Conservation (phyloP, 2,797 vertebrate genomes). For the Ambastaia sidthimunki region DNA sequence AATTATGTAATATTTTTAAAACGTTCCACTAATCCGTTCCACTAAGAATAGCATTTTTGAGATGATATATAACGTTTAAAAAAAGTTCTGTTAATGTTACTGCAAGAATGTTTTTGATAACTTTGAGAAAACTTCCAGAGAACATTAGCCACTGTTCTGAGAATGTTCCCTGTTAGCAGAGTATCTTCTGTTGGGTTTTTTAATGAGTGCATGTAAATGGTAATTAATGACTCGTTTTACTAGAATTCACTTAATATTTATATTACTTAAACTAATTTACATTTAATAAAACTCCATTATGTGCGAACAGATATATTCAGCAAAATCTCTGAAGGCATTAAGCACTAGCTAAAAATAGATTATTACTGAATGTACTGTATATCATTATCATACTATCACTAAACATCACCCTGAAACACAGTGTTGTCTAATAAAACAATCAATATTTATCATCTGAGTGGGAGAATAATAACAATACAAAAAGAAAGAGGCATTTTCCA, state of each 20-base stretch:
- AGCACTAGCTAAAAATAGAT: conserved; percentile 17
- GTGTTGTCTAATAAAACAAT: background rate
- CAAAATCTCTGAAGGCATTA: conserved; percentile 33
- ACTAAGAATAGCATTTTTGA: too few relatives aligned
- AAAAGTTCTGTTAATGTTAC: too few relatives aligned
- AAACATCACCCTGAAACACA: background rate
- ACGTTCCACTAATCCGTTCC: too few relatives aligned
- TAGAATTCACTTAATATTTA: conserved; percentile 20
- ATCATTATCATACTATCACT: conserved; percentile 17
- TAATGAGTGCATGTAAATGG: background rate
- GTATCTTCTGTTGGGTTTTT: background rate
- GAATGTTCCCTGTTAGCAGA: too few relatives aligned
- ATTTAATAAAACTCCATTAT: conserved; percentile 14
- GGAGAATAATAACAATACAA: conserved; percentile 22
- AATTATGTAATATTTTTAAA: too few relatives aligned
- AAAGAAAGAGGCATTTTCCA: background rate
- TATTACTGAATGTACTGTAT: conserved; percentile 8
- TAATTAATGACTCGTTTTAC: conserved; percentile 20
- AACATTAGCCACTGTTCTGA: too few relatives aligned
- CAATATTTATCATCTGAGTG: conserved; percentile 18
- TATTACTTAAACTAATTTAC: conserved; percentile 27
- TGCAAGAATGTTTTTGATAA: too few relatives aligned
- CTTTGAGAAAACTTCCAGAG: too few relatives aligned
- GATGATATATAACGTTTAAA: too few relatives aligned
- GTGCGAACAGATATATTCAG: conserved; percentile 52